phyloP scores from a whole-genome alignment of 2,888 invertebrate species.

The Anorthoa munda region DNA sequence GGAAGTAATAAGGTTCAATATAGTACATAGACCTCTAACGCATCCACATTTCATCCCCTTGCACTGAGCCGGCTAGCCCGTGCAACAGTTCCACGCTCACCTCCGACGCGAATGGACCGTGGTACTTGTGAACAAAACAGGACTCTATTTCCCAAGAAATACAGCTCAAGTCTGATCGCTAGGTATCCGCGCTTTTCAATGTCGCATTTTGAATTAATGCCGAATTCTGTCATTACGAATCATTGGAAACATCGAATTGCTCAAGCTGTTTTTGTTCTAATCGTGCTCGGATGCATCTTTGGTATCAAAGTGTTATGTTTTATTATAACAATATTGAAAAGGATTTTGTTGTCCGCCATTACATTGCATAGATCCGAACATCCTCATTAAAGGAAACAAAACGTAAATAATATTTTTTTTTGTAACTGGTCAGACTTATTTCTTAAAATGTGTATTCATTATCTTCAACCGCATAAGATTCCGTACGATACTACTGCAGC shows the following conservation, averaged over 20 bases:
- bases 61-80: conserved; percentile 8
- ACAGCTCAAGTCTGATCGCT: neutral
- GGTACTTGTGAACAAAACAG: neutral
- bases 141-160: neutral
- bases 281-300: neutral
- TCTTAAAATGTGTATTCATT: conserved; percentile 9
- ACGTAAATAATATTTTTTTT: too few species aligned
- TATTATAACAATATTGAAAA: neutral
- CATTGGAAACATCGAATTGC: neutral
- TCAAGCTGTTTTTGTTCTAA: neutral
- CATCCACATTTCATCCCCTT: conserved; percentile 24
- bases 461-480: neutral
- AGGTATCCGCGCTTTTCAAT: neutral
- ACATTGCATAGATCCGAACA: too few species aligned
- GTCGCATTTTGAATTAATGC: conserved; percentile 1
- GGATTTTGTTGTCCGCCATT: neutral
- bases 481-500: too few species aligned
- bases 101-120: neutral
- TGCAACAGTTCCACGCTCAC: conserved; percentile 42
- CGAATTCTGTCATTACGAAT: rapidly evolving
- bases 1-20: conserved; percentile 20
- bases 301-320: neutral
- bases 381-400: too few species aligned
- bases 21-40: neutral
- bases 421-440: neutral